A percentile compares a stretch with the other conserved stretches of the same genome.
Conservation (phyloP, 2,797 vertebrate genomes). For the Botia kubotai region DNA sequence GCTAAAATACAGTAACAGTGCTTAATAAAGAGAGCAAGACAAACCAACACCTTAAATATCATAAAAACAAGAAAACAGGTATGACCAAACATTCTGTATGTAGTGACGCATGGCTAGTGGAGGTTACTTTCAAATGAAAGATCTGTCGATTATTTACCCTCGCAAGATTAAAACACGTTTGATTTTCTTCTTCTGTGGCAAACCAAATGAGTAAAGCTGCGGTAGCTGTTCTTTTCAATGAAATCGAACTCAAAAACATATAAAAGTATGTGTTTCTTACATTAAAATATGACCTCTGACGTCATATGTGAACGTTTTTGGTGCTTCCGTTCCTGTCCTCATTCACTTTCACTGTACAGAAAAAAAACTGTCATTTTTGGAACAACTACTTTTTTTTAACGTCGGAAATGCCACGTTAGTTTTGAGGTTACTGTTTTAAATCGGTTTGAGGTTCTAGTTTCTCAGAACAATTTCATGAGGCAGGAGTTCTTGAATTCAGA, state of each 20-base stretch:
- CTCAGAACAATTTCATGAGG: not conserved
- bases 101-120: not conserved
- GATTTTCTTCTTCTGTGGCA: too few relatives aligned
- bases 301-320: too few relatives aligned
- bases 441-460: not conserved
- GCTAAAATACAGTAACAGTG: conserved; percentile 17
- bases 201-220: not conserved
- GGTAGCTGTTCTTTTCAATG: not conserved
- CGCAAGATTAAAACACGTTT: not conserved
- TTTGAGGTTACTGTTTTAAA: too few relatives aligned
- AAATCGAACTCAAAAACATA: too few relatives aligned
- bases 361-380: too few relatives aligned
- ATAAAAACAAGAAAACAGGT: not conserved
- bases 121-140: not conserved
- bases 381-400: too few relatives aligned
- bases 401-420: too few relatives aligned
- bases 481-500: not conserved
- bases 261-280: not conserved
- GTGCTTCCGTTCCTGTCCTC: too few relatives aligned
- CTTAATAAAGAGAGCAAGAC: not conserved
- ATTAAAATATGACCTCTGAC: too few relatives aligned
- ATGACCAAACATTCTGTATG: not conserved
- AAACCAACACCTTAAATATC: not conserved
- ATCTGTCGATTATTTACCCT: not conserved
- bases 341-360: too few relatives aligned